A percentile compares a stretch with the other conserved stretches of the same genome.
These are phyloP conservation scores for Sitta carolinensis DNA, from an alignment of 2,797 vertebrate species.

Conservation along the genomic window DNA sequence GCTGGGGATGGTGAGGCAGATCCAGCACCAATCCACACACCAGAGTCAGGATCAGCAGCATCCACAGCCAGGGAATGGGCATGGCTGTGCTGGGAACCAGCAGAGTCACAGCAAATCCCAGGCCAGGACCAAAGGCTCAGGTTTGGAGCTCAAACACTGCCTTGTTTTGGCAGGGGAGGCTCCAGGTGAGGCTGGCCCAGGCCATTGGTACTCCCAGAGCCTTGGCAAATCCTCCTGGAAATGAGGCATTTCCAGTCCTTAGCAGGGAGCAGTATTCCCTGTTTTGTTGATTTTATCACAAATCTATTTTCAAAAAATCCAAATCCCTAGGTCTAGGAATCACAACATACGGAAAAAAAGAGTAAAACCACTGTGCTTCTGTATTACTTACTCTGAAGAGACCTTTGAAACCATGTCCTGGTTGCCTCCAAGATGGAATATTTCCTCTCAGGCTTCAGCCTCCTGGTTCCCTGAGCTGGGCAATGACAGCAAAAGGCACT, in stretches of 20 bases:
- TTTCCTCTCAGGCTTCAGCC: neutral
- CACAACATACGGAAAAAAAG: neutral
- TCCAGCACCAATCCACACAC: neutral
- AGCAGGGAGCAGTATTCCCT: neutral
- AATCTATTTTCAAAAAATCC: neutral
- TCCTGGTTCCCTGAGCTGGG: neutral
- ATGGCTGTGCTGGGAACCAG: accelerated
- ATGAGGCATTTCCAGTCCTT: neutral
- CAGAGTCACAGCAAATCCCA: neutral
- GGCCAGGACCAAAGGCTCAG: neutral
- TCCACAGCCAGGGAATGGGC: accelerated
- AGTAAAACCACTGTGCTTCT: neutral
- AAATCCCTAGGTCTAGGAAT: neutral
- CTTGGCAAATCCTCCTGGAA: neutral
- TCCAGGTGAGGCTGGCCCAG: neutral
- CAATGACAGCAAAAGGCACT: neutral
- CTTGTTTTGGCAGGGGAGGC: neutral
- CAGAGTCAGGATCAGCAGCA: neutral
- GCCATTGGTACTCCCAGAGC: neutral
- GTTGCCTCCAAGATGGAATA: neutral
- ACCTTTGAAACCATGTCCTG: neutral
- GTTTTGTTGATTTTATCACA: neutral
- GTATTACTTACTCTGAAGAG: neutral
- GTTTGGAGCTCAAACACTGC: neutral
- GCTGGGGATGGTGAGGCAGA: neutral